Evolutionary conservation across 2,797 vertebrate genomes (phyloP).

Genomic region (Tenualosa ilisha): DNA sequence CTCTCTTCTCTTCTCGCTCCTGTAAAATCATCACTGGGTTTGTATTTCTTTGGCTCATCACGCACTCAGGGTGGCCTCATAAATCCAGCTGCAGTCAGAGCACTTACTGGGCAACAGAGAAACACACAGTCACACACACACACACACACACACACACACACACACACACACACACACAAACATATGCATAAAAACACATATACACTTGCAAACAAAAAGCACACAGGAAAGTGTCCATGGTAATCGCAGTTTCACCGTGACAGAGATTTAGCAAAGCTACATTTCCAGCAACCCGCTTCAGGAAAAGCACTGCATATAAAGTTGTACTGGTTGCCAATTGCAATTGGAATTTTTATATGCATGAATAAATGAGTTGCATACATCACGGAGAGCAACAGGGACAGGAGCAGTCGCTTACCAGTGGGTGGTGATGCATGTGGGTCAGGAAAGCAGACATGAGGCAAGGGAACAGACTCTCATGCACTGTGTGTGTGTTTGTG

Average conservation of each 20-base stretch:
- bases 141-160: neutral
- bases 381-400: neutral
- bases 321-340: constrained; percentile 36
- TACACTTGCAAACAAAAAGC: neutral
- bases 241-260: neutral
- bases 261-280: neutral
- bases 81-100: constrained; percentile 12
- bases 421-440: neutral
- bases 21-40: constrained; percentile 53
- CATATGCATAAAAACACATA: neutral
- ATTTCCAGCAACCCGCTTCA: neutral
- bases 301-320: neutral
- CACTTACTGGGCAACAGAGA: constrained; percentile 7
- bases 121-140: neutral
- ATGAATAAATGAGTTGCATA: neutral
- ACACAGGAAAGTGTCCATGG: neutral
- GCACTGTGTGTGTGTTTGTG: constrained; percentile 35
- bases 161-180: neutral
- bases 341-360: neutral
- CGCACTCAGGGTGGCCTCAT: constrained; percentile 37
- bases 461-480: neutral
- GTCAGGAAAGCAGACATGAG: constrained; percentile 1
- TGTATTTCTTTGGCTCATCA: constrained; percentile 39
- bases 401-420: neutral
- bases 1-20: constrained; percentile 34